A percentile compares a stretch with the other conserved stretches of the same genome.
Evolutionary conservation across 2,888 invertebrate species (phyloP).

Genomic region (Hydrotaea cyrtoneurina): DNA sequence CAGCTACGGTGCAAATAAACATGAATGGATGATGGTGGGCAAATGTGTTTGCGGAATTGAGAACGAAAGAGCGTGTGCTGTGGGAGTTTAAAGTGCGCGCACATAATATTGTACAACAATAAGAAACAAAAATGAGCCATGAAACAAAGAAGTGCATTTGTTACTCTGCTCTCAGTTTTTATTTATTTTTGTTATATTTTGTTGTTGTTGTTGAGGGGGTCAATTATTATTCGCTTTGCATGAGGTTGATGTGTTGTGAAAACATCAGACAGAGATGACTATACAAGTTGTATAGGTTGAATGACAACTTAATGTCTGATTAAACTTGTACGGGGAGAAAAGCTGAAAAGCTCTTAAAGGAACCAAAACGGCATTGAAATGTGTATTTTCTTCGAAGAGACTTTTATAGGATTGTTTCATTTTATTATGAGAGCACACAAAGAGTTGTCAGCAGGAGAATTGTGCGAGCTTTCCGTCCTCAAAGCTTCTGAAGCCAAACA

Average conservation of each 20-base stretch:
- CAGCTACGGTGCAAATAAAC: constrained; percentile 55
- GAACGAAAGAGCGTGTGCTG: not conserved
- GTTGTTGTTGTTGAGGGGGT: not conserved
- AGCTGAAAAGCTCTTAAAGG: constrained; percentile 40
- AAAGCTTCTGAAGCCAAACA: constrained; percentile 7
- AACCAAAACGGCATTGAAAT: constrained; percentile 17
- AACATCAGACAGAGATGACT: constrained; percentile 48
- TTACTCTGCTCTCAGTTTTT: not conserved
- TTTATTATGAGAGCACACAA: not conserved
- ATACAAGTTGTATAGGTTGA: not conserved
- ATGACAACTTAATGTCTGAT: too few species aligned
- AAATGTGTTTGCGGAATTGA: not conserved
- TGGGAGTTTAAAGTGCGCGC: not conserved
- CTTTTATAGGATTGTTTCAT: not conserved
- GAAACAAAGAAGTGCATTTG: constrained; percentile 7
- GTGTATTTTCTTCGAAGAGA: not conserved
- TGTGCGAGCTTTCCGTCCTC: too few species aligned
- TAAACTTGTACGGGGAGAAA: too few species aligned
- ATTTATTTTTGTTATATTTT: not conserved
- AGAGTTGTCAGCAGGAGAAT: constrained; percentile 12
- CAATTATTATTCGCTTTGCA: not conserved
- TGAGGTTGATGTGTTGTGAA: not conserved
- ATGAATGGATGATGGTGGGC: constrained; percentile 4
- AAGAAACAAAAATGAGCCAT: not conserved
- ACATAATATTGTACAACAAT: not conserved